Base-by-base conservation (phyloP, 2,113 vertebrate genomes). In the Saccopteryx leptura region DNA sequence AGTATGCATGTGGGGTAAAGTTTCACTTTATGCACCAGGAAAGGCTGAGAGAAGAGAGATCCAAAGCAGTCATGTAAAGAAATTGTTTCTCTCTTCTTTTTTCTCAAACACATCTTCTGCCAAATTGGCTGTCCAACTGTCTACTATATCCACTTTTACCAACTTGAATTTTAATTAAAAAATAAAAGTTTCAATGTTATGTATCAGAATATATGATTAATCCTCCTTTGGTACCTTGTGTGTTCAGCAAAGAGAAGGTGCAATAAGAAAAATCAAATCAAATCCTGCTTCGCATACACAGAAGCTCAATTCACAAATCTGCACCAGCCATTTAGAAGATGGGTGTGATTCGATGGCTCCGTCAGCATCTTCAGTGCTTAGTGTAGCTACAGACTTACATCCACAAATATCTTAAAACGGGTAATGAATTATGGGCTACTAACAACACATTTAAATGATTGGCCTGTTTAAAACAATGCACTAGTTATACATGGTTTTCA, bases 151-250 rank as follows among this genome's bases (percentile, higher is more conserved):
- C 54, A 86, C 58, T 96, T 97, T 97, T 96, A 97, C 88, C 63
- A 74, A 81, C 91, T 97, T 97, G 93, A 96, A 96, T 96, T 97
- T 97, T 95, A 96, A 98, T 96, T 95, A 91, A 93, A 95, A 97
- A 95, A 88, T 79, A 96, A 93, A 95, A 69, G 69, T 96, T 95
- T 95, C 78, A 94, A 60, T 90, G 74, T 56, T 88, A 48, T 83
- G 19, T 90, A 95, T 95, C 68, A 75, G 91, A 92, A 92, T 84
- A 56, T 81, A 80, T 85, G 88, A 93, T 88, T 82, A 72, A 90
- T 86, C 92, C 63, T 85, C 61, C 61, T 85, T 48, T 85, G 85
- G 39, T 71, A 95, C 31, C 26, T 68, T 79, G n/a, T 56, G 12
- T 65, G 75, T 93, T 96, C 85, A 74, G 46, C 88, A 82, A 66